Conservation (phyloP, 2,888 invertebrate genomes). For the Sinopyrophorus schimmeli region DNA sequence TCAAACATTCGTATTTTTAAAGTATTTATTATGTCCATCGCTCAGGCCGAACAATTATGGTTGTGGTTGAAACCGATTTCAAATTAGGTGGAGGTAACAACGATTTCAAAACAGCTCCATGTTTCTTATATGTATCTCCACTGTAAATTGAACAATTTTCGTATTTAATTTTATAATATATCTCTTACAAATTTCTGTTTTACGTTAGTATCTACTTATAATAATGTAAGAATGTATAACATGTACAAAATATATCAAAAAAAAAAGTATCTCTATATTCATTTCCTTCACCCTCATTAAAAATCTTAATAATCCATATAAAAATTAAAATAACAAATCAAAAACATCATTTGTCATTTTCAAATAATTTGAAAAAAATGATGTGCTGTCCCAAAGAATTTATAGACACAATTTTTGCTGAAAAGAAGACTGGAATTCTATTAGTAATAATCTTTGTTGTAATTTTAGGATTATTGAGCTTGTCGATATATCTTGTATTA, state of each 20-base stretch:
- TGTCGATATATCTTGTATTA: constrained; percentile 12
- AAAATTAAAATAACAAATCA: too few species aligned
- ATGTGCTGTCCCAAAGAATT: too few species aligned
- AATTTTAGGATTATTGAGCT: constrained; percentile 2
- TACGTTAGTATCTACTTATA: constrained; percentile 32
- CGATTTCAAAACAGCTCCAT: constrained; percentile 33
- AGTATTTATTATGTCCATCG: constrained; percentile 36
- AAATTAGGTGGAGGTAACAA: constrained; percentile 37
- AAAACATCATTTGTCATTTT: too few species aligned
- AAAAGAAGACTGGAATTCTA: background rate
- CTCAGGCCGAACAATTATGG: constrained; percentile 26
- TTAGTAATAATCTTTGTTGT: background rate
- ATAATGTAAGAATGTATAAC: constrained; percentile 35
- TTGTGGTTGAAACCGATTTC: constrained; percentile 29
- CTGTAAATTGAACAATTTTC: constrained; percentile 21
- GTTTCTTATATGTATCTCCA: constrained; percentile 30
- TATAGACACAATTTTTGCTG: background rate
- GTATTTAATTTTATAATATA: constrained; percentile 39
- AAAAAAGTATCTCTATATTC: too few species aligned
- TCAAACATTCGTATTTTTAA: constrained; percentile 37
- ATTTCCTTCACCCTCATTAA: too few species aligned
- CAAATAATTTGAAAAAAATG: too few species aligned
- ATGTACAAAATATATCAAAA: constrained; percentile 41
- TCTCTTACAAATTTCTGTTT: constrained; percentile 31
- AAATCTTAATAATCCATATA: too few species aligned